These are phyloP conservation scores for Gymnarchus niloticus DNA, from an alignment of 2,113 vertebrate species.

Conservation along the genomic window DNA sequence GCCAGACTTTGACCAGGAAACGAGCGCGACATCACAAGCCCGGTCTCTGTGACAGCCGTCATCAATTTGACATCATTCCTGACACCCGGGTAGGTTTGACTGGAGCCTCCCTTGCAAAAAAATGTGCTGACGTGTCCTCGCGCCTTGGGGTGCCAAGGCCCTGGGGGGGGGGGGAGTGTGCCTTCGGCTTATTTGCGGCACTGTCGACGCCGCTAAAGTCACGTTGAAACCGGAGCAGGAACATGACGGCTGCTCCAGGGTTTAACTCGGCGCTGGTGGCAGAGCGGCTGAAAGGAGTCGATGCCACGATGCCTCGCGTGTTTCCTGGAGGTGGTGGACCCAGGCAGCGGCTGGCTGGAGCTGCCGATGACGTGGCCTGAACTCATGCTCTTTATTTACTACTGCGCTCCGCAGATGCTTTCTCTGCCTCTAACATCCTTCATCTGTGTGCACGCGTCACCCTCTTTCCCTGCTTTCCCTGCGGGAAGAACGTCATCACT, in stretches of 20 bases:
- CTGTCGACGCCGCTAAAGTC: not conserved
- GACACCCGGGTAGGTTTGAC: not conserved
- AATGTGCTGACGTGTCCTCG: not conserved
- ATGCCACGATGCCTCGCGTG: not conserved
- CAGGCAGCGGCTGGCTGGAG: not conserved
- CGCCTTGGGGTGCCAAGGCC: not conserved
- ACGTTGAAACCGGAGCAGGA: not conserved
- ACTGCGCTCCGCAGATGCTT: not conserved
- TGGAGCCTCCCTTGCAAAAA: not conserved
- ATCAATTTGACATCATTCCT: not conserved
- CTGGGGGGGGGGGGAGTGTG: not conserved
- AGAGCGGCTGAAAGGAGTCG: slow-evolving; percentile 2
- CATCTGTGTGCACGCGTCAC: not conserved
- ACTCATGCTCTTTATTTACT: slow-evolving; percentile 21
- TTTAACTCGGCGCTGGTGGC: slow-evolving; percentile 19
- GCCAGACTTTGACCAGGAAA: too few relatives aligned
- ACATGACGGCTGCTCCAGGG: not conserved
- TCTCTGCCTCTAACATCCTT: not conserved
- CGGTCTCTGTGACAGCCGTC: too few relatives aligned
- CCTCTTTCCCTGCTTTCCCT: not conserved
- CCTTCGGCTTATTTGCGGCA: not conserved
- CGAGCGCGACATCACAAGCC: too few relatives aligned
- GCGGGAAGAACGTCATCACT: not conserved
- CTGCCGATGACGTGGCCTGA: slow-evolving; percentile 12
- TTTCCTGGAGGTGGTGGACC: slow-evolving; percentile 11